phyloP scores from a whole-genome alignment of 2,797 vertebrate species.

The Myotis myotis region DNA sequence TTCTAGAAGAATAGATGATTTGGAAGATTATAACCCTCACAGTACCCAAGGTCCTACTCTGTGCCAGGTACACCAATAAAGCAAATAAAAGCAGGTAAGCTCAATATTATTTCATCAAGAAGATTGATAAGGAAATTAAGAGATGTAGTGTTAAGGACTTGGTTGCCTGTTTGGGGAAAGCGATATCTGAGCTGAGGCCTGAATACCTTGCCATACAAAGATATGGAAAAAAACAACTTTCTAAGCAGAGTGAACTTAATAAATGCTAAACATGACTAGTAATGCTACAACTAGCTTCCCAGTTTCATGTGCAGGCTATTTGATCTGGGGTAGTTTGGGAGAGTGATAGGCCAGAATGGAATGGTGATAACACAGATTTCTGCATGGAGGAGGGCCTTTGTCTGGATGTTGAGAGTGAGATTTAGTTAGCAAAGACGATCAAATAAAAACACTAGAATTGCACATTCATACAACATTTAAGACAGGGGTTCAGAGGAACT shows the following conservation, averaged over 20 bases:
- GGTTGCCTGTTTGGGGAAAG: background rate
- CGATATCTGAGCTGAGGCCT: background rate
- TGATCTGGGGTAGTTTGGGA: background rate
- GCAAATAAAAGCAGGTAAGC: background rate
- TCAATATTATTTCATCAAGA: background rate
- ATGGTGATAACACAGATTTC: background rate
- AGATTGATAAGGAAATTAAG: background rate
- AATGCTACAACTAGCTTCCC: background rate
- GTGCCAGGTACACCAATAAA: background rate
- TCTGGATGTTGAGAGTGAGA: background rate
- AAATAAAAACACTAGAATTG: background rate
- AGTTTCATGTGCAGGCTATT: background rate
- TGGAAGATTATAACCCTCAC: background rate
- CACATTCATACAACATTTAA: background rate
- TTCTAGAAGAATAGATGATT: background rate
- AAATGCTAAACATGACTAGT: background rate
- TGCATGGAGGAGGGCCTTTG: background rate
- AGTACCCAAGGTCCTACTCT: background rate
- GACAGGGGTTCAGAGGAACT: background rate
- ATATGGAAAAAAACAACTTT: background rate
- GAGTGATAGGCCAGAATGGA: background rate
- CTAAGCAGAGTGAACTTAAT: background rate
- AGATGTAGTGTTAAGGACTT: background rate
- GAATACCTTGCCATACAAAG: background rate
- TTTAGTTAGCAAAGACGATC: background rate